These are phyloP conservation scores for Cariama cristata DNA, from an alignment of 2,113 vertebrate species.

Conservation along the genomic window DNA sequence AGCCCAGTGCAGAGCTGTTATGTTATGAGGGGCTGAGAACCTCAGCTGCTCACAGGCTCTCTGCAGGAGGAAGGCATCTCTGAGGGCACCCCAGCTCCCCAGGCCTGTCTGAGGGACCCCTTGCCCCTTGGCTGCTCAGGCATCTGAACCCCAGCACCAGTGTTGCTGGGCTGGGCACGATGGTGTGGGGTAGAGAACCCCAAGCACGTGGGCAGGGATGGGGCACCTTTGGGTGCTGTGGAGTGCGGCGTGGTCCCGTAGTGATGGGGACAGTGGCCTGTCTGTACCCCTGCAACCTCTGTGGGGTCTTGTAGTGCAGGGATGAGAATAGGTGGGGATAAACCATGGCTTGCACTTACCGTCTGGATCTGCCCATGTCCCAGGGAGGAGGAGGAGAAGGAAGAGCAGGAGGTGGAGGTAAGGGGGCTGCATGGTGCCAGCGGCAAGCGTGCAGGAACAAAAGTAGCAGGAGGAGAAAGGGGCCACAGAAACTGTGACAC, in stretches of 20 bases:
- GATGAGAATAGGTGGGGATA: neutral
- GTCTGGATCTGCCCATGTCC: neutral
- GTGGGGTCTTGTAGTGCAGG: neutral
- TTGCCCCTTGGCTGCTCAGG: neutral
- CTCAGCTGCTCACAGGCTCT: neutral
- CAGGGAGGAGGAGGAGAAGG: neutral
- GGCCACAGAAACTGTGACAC: fast-evolving
- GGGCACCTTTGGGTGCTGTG: neutral
- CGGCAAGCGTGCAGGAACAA: neutral
- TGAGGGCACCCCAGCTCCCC: neutral
- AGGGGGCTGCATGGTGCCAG: neutral
- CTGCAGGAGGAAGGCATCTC: neutral
- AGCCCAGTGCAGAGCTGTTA: neutral
- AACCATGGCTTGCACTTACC: neutral
- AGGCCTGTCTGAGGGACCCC: neutral
- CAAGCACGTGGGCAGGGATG: neutral
- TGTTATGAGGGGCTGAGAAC: neutral
- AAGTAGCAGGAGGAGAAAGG: neutral
- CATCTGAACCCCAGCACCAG: neutral
- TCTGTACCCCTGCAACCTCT: neutral
- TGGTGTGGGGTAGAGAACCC: neutral
- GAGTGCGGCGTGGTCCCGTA: too few relatives aligned
- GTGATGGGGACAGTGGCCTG: neutral
- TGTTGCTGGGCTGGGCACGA: neutral
- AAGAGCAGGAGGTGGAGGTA: neutral